Evolutionary conservation across 2,888 invertebrate species (phyloP), one percentile per base, ranked within the genome.

Genomic region (Cerastis leucographa): DNA sequence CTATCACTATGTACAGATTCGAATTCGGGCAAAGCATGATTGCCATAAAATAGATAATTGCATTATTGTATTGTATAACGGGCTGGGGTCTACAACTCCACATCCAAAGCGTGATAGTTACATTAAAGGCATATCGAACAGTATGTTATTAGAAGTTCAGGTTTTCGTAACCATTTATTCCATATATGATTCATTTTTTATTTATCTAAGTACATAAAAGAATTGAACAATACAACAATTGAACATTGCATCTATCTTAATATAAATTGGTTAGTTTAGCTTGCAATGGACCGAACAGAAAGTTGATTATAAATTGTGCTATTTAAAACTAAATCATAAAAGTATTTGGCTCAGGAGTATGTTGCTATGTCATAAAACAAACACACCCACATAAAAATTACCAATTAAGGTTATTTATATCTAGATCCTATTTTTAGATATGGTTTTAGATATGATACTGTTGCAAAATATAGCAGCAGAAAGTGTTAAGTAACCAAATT

Each of bases 381-480:
- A 81, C 81, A 74, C 64, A 68, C 56, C 56, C 54, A 79, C 54
- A 59, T 56, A 25, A n/a, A 66, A 82, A 66, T 69, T n/a, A 66
- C 54, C 65, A 82, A 80, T 80, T 82, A 82, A 82, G 83, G 70
- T 77, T 77, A 66, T 82, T 82, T 70, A 82, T 69, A 70, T 66
- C 22, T 61, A 82, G 65, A 82, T 80, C 59, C 76, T 74, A 81
- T 76, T 79, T 71, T 51, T 69, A 78, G 69, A 78, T 74, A 67
- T 74, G 54, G 17, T 62, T 80, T 44, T 81, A 81, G 62, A 81
- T 75, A 81, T 67, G 61, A 54, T 22, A 22, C 42, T 44, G 5
- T 62, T 62, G 40, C 76, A 75, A 79, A 74, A 68, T 74, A 35
- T 42, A 5, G 35, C n/a, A n/a, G 14, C 22, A 35, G n/a, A 22